Percentiles rank a stretch among this genome's conserved stretches.
Conservation (phyloP, 2,113 vertebrate genomes). For the Upupa epops region DNA sequence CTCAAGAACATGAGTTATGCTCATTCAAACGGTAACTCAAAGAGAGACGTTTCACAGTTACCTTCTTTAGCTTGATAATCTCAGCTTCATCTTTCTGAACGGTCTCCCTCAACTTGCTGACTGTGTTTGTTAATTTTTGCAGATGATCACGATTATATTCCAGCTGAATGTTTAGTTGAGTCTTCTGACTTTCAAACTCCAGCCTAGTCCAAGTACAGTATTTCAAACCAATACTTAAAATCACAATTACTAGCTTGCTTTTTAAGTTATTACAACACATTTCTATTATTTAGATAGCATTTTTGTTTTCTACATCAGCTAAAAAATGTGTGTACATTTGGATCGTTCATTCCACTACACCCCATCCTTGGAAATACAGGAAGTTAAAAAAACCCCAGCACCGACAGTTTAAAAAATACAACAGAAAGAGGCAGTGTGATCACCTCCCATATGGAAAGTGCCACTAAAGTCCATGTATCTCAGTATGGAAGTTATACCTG, state of each 20-base stretch:
- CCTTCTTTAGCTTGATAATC: constrained; percentile 76
- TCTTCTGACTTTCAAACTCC: constrained; percentile 89
- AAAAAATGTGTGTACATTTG: not conserved
- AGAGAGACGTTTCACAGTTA: not conserved
- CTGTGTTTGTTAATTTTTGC: constrained; percentile 73
- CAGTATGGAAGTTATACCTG: not conserved
- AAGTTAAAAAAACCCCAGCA: not conserved
- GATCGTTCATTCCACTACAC: not conserved
- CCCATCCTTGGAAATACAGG: not conserved
- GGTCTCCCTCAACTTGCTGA: constrained; percentile 67
- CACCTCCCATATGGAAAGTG: not conserved
- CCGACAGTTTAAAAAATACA: not conserved
- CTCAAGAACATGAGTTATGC: not conserved
- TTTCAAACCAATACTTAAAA: not conserved
- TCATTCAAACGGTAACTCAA: not conserved
- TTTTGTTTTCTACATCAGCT: not conserved
- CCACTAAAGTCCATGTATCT: not conserved
- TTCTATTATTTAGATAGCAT: not conserved
- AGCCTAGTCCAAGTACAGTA: constrained; percentile 74
- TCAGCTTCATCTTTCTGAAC: constrained; percentile 74
- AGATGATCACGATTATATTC: constrained; percentile 84
- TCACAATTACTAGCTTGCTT: not conserved
- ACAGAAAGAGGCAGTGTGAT: not conserved
- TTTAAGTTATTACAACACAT: not conserved
- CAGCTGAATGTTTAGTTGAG: constrained; percentile 79